A percentile compares a stretch with the other conserved stretches of the same genome.
phyloP scores from a whole-genome alignment of 2,113 vertebrate species.

The Menura novaehollandiae region DNA sequence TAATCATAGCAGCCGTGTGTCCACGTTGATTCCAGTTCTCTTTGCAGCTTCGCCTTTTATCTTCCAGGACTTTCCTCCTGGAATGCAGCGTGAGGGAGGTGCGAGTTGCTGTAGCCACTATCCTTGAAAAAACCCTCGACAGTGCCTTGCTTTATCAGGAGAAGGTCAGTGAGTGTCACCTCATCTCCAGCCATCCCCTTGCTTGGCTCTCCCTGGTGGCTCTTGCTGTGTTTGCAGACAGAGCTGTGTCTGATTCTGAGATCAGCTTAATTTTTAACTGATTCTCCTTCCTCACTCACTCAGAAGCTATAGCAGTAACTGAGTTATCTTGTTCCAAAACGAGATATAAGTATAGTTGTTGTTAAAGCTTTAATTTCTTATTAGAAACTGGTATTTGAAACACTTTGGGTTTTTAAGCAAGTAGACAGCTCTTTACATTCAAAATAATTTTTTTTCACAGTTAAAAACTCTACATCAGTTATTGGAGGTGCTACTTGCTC shows the following conservation, averaged over 20 bases:
- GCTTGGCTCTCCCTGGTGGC: background rate
- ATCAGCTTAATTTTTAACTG: background rate
- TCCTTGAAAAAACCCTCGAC: conserved; percentile 96
- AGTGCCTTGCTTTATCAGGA: conserved; percentile 92
- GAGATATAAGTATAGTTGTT: background rate
- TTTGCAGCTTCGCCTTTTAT: conserved; percentile 23
- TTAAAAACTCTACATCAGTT: conserved; percentile 84
- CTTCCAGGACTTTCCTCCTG: conserved; percentile 87
- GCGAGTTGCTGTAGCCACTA: conserved; percentile 89
- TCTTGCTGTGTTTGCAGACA: background rate
- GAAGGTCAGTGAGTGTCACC: conserved; percentile 72
- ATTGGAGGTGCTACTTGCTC: conserved; percentile 86
- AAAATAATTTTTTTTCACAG: conserved; percentile 45
- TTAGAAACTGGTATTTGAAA: background rate
- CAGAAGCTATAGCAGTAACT: background rate
- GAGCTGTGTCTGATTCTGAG: background rate
- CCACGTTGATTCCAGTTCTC: background rate
- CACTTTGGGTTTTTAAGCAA: background rate
- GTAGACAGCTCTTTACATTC: background rate
- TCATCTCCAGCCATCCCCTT: background rate
- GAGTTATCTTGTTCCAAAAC: background rate
- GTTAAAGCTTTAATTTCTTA: background rate
- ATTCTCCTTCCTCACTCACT: background rate
- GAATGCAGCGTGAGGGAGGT: conserved; percentile 96
- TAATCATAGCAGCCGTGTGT: background rate